Evolutionary conservation across 2,113 vertebrate genomes (phyloP), one percentile per base, ranked within the genome.

Genomic region (Pelecanoides urinatrix): DNA sequence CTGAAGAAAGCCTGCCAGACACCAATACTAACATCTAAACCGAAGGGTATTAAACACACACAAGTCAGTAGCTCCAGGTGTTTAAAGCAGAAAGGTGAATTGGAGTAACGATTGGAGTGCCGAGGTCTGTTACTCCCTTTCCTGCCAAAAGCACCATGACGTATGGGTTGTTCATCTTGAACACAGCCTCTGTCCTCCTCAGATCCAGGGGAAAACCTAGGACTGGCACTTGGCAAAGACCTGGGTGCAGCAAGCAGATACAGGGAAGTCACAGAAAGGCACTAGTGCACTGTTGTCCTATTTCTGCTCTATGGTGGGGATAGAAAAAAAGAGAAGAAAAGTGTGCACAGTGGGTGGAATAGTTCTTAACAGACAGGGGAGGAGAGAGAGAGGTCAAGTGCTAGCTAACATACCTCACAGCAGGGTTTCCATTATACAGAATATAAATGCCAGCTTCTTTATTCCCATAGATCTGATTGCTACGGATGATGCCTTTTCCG

Each of bases 381-480:
- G 59, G 47, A 53, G 9, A 34, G 36, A 61, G 34, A 78, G 47
- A 81, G 29, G 19, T 81, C 42, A 56, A 56, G 62, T 65, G 73
- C 56, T 81, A 73, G 91, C 71, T 29, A 63, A 86, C 98, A 16
- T 98, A 99, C 99, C 99, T 99, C 97, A 99, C 99, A 20, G 99
- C 89, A 38, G 99, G 99, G 94, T 99, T 99, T 90, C 99, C 99
- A 5, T 99, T 98, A 96, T 99, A 99, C 75, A 99, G 98, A 96
- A 99, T 99, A 94, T 99, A 99, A 95, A 99, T 99, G 80, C 99
- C 99, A 34, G 99, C 99, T 93, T 99, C 99, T 96, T 99, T 99
- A 98, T 99, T 99, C 95, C 99, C 98, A 93, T 98, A 99, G 97
- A 99, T 99, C 92, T 98, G 98, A 98, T 99, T 99, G 97, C 99